Evolutionary conservation across 2,888 invertebrate species (phyloP).

Genomic region (Tribolium freemani): DNA sequence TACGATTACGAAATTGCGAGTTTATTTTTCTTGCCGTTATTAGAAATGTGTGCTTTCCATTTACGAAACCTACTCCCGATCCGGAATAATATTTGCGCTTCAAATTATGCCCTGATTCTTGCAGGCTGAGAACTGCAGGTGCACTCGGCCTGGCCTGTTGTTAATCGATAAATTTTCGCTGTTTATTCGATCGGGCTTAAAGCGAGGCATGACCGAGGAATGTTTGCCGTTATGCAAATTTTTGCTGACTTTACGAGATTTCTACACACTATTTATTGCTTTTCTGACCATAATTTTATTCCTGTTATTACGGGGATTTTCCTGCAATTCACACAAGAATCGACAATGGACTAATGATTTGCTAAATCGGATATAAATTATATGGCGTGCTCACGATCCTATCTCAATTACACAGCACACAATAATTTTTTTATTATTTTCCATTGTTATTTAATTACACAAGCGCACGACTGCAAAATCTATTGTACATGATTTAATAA

Average conservation of each 20-base stretch:
- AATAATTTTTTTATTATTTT: neutral
- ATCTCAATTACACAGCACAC: neutral
- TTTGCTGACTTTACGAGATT: neutral
- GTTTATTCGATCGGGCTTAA: constrained; percentile 8
- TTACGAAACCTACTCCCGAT: neutral
- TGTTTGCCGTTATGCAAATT: constrained; percentile 1
- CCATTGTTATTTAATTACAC: too few species aligned
- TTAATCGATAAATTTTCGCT: neutral
- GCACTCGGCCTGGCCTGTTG: neutral
- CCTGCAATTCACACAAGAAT: neutral
- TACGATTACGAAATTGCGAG: constrained; percentile 10
- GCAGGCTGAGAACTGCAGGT: neutral
- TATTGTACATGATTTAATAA: too few species aligned
- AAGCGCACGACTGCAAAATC: too few species aligned
- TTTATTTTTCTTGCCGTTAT: constrained; percentile 14
- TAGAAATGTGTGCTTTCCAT: constrained; percentile 1
- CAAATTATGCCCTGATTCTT: neutral
- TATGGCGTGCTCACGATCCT: neutral
- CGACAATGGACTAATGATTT: neutral
- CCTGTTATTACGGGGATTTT: neutral
- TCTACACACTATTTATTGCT: neutral
- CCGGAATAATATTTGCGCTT: neutral
- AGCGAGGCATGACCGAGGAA: neutral
- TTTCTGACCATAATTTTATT: neutral
- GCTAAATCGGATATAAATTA: neutral